A percentile compares a stretch with the other conserved stretches of the same genome.
phyloP scores from a whole-genome alignment of 2,888 invertebrate species.

The Melanargia galathea region DNA sequence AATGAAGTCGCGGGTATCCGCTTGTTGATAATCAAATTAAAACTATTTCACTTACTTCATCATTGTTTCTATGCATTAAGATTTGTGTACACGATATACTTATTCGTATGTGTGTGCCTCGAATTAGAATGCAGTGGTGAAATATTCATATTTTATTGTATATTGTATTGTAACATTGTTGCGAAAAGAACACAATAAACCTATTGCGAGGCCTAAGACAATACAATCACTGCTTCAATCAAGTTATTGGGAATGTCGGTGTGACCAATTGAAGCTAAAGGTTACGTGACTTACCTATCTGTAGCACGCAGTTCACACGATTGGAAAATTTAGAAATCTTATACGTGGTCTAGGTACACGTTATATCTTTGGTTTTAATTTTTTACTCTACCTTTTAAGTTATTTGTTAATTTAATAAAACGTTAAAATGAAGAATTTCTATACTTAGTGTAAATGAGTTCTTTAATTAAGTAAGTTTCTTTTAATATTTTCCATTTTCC shows the following conservation, averaged over 20 bases:
- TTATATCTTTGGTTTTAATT: not conserved
- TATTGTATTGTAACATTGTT: conserved; percentile 49
- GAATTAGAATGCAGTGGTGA: conserved; percentile 42
- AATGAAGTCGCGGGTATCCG: too few relatives aligned
- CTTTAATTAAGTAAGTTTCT: too few relatives aligned
- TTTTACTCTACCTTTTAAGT: not conserved
- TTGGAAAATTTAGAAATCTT: conserved; percentile 19
- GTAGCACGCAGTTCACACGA: conserved; percentile 23
- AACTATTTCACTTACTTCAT: not conserved
- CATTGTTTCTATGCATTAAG: not conserved
- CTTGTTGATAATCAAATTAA: not conserved
- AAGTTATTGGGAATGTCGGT: conserved; percentile 36
- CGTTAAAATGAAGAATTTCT: too few relatives aligned
- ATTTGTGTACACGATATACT: not conserved
- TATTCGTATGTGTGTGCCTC: too few relatives aligned
- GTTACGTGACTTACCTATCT: conserved; percentile 25
- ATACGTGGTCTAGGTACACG: not conserved
- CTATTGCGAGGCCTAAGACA: conserved; percentile 54
- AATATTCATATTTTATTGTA: conserved; percentile 44
- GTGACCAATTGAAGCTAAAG: conserved; percentile 41
- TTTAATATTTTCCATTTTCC: too few relatives aligned
- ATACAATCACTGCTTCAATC: conserved; percentile 51
- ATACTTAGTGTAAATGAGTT: too few relatives aligned
- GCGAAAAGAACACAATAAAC: conserved; percentile 49
- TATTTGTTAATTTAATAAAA: not conserved